These are phyloP conservation scores for Siniperca obscura DNA, from an alignment of 2,797 vertebrate species.

Conservation along the genomic window DNA sequence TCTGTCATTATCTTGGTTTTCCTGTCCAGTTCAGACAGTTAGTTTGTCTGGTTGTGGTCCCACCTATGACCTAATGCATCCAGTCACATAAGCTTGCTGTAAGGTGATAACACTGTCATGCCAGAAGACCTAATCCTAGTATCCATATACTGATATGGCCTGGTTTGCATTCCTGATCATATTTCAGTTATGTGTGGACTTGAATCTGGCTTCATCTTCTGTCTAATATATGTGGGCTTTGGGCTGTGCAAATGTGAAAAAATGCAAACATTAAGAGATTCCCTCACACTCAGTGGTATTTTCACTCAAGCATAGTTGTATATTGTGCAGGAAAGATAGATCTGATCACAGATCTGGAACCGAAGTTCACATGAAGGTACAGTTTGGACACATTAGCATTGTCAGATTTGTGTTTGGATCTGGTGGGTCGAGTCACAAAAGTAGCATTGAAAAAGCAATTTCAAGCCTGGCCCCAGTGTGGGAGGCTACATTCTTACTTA, in stretches of 20 bases:
- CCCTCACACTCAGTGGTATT: background rate
- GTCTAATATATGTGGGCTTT: no score
- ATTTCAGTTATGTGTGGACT: background rate
- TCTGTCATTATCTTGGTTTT: constrained; percentile 34
- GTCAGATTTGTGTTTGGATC: background rate
- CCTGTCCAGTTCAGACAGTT: constrained; percentile 26
- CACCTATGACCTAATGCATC: background rate
- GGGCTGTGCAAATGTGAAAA: background rate
- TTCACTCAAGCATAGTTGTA: background rate
- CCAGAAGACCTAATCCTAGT: background rate
- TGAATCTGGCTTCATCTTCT: background rate
- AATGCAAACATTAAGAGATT: background rate
- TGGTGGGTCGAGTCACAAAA: background rate
- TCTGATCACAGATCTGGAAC: background rate
- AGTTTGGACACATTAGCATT: background rate
- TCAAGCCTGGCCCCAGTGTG: background rate
- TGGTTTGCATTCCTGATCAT: constrained; percentile 15
- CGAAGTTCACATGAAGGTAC: background rate
- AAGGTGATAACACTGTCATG: background rate
- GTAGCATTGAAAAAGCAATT: background rate
- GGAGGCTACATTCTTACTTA: background rate
- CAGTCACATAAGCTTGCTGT: background rate
- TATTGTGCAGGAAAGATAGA: background rate
- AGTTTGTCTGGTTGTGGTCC: background rate
- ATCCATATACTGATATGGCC: background rate